Base-by-base conservation (phyloP, 92 coral and sea anemone species). In the Epizoanthus fatuus region DNA sequence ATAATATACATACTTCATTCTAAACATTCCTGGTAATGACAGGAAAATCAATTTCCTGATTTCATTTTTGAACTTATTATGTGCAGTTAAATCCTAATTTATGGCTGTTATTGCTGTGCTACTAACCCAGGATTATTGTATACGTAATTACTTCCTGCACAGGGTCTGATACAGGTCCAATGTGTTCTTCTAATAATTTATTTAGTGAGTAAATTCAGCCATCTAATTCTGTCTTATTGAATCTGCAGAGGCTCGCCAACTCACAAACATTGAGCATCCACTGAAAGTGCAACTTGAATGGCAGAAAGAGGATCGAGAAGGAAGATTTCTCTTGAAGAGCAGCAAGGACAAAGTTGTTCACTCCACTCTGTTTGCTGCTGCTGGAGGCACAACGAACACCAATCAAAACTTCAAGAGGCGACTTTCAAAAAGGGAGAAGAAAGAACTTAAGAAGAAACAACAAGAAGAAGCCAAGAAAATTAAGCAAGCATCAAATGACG, bases 231-330 rank as follows among this genome's bases (percentile, higher is more conserved):
- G 47, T 49, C 35, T 29, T 14, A 9, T 49, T 49, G 13, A 49
- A 9, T 81, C 25, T 81, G 12, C 90, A 97, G 98, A 93, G 53
- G 94, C 95, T 63, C 86, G 90, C 47, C 92, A 95, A 62, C 89
- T 97, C 62, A 80, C 83, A 38, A 52, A 62, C 22, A 89, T 89
- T 32, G 93, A 97, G 54, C 52, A 91, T 14, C 99, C 99, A 5
- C 81, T 97, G 83, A 82, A 79, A 54, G 95, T 97, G 29, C 99
- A 97, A 80, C 89, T 97, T 7, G 93, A 92, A 25, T 97, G 99
- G 99, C 98, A 93, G 73, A 66, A 88, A 16, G 89, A 87, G 40
- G 98, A 97, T 52, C 89, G 99, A 56, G 99, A 97, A 76, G 99
- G 99, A 3, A 91, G 99, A 45, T 97, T 97, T 86, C 90, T 97